Conservation (phyloP, 2,113 vertebrate genomes). For the Herpetotheres cachinnans region DNA sequence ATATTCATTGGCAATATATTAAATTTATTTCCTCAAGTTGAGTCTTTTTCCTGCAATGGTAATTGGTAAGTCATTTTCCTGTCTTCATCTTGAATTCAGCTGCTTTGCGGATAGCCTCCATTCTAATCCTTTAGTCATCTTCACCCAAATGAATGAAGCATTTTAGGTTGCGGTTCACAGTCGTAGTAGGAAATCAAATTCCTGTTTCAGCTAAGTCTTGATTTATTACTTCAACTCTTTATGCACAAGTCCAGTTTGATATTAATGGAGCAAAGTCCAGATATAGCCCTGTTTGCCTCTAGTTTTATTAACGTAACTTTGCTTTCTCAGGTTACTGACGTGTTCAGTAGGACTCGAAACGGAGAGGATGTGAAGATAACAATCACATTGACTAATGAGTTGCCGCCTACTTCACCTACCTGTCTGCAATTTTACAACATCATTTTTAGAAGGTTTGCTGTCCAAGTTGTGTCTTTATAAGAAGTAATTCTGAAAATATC, state of each 20-base stretch:
- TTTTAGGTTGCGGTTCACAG: not conserved
- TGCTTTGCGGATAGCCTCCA: not conserved
- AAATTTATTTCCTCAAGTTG: not conserved
- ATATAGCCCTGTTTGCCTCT: not conserved
- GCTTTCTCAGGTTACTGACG: slow-evolving; percentile 80
- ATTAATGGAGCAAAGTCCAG: not conserved
- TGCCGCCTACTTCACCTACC: slow-evolving; percentile 88
- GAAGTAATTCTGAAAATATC: not conserved
- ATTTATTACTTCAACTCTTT: not conserved
- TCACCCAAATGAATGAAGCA: not conserved
- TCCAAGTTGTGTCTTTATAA: not conserved
- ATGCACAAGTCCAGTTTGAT: not conserved
- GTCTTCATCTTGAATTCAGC: not conserved
- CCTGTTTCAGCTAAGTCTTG: not conserved
- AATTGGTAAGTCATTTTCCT: not conserved
- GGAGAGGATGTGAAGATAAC: slow-evolving; percentile 87
- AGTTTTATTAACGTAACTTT: not conserved
- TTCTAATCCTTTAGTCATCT: not conserved
- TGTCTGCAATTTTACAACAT: slow-evolving; percentile 96
- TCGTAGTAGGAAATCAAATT: not conserved
- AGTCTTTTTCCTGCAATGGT: not conserved
- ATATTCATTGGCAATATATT: not conserved
- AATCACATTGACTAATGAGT: slow-evolving; percentile 87
- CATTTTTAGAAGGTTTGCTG: slow-evolving; percentile 85
- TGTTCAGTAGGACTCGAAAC: slow-evolving; percentile 82